phyloP scores from a whole-genome alignment of 2,888 invertebrate genomes.

The Kuschelorhynchus macadamiae region DNA sequence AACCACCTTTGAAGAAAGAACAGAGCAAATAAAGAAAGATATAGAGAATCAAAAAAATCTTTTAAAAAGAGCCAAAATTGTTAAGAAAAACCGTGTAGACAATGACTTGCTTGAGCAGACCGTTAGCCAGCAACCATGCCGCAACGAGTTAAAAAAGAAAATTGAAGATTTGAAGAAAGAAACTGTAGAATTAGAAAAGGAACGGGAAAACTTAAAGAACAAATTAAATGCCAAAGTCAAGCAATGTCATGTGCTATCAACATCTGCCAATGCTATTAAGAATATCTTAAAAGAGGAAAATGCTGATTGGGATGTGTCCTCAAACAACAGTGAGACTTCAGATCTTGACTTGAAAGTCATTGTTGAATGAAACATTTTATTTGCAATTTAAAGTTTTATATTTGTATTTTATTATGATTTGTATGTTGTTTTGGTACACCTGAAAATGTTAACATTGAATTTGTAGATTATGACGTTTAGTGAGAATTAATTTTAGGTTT shows the following conservation, averaged over 20 bases:
- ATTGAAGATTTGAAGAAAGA: slow-evolving; percentile 82
- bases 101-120: slow-evolving; percentile 94
- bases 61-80: slow-evolving; percentile 85
- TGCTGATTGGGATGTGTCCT: not conserved
- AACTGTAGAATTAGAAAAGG: slow-evolving; percentile 77
- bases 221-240: slow-evolving; percentile 87
- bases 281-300: slow-evolving; percentile 79
- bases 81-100: slow-evolving; percentile 91
- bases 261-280: slow-evolving; percentile 90
- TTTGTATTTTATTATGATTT: too few species aligned
- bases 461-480: too few species aligned
- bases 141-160: slow-evolving; percentile 82
- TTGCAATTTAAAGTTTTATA: not conserved
- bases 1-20: slow-evolving; percentile 82
- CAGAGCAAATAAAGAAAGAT: slow-evolving; percentile 83
- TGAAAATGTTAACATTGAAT: too few species aligned
- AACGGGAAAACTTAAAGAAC: slow-evolving; percentile 80
- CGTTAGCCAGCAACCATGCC: slow-evolving; percentile 90
- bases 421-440: too few species aligned
- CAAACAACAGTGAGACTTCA: slow-evolving; percentile 4
- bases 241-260: slow-evolving; percentile 90
- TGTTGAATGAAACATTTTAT: not conserved
- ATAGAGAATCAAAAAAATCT: slow-evolving; percentile 88
- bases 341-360: slow-evolving; percentile 1
- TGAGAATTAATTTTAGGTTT: too few species aligned